Percentiles rank a stretch among this genome's conserved stretches.
Conservation (phyloP, 1,140 invertebrate species). For the Aporrectodea caliginosa region DNA sequence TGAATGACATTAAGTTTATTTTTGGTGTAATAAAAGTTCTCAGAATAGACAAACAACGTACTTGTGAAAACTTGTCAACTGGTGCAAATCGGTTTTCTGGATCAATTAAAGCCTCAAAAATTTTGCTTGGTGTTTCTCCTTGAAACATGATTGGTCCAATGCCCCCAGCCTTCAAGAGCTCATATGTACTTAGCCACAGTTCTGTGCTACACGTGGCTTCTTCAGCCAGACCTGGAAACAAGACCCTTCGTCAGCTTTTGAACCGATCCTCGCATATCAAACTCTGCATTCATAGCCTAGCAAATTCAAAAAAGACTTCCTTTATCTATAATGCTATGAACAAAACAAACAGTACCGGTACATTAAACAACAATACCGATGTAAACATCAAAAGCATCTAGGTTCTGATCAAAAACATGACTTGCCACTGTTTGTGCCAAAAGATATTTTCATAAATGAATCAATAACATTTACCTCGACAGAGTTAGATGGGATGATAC, state of each 20-base stretch:
- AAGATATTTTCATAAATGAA: too few relatives aligned
- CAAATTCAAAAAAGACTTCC: constrained; percentile 10
- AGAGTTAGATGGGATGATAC: too few relatives aligned
- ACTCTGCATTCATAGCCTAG: constrained; percentile 87
- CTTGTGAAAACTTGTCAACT: constrained; percentile 90
- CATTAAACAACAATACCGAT: too few relatives aligned
- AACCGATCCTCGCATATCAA: constrained; percentile 69
- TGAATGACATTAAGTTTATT: too few relatives aligned
- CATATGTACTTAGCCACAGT: constrained; percentile 78
- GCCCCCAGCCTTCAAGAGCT: constrained; percentile 47
- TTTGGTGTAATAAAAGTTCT: too few relatives aligned
- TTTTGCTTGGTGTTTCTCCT: constrained; percentile 76
- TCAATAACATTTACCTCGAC: too few relatives aligned
- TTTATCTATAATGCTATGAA: too few relatives aligned
- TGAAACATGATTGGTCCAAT: constrained; percentile 71
- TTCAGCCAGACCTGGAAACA: constrained; percentile 87
- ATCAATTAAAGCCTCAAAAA: constrained; percentile 91
- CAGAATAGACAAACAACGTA: constrained; percentile 55
- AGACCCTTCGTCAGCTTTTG: constrained; percentile 33
- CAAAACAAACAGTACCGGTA: too few relatives aligned
- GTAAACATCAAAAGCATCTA: too few relatives aligned
- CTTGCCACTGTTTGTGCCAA: too few relatives aligned
- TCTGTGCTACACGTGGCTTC: constrained; percentile 73
- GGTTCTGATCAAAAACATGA: too few relatives aligned
- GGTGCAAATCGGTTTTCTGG: constrained; percentile 81